Percentiles rank a stretch among this genome's conserved stretches.
These are phyloP conservation scores for Hedychridium roseum DNA, from an alignment of 2,888 invertebrate genomes.

Conservation along the genomic window DNA sequence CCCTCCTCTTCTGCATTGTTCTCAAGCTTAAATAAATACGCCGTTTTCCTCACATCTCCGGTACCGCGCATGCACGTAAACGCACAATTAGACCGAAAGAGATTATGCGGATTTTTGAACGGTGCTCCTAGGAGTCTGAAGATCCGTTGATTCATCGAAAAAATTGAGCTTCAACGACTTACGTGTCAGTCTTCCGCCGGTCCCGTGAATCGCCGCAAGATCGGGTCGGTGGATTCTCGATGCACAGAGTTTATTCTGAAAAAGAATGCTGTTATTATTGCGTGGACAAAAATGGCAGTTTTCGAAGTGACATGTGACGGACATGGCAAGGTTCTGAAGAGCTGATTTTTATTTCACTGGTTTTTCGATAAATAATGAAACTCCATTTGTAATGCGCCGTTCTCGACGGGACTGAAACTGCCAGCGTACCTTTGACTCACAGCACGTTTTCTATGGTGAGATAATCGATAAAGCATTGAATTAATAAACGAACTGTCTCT, in stretches of 20 bases:
- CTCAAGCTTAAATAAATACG: no score
- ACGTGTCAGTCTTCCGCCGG: neutral
- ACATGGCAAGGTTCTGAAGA: neutral
- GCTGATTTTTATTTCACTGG: neutral
- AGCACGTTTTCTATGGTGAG: neutral
- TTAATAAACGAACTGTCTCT: slow-evolving; percentile 1
- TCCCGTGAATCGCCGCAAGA: neutral
- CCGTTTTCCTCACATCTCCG: no score
- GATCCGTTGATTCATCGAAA: no score
- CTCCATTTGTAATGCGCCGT: neutral
- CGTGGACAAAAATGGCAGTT: neutral
- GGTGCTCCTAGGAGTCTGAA: no score
- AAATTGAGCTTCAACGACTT: no score
- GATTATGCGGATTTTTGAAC: no score
- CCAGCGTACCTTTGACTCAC: neutral
- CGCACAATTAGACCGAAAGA: no score
- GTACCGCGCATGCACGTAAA: no score
- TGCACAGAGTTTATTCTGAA: neutral
- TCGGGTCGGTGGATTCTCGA: slow-evolving; percentile 1
- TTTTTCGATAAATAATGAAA: neutral
- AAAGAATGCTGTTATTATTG: neutral
- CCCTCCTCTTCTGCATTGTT: no score
- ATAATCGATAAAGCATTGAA: neutral
- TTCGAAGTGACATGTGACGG: neutral
- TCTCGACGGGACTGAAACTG: neutral